Percentiles rank a stretch among this genome's conserved stretches.
Conservation (phyloP, 2,888 invertebrate genomes). For the Metopia argyrocephala region DNA sequence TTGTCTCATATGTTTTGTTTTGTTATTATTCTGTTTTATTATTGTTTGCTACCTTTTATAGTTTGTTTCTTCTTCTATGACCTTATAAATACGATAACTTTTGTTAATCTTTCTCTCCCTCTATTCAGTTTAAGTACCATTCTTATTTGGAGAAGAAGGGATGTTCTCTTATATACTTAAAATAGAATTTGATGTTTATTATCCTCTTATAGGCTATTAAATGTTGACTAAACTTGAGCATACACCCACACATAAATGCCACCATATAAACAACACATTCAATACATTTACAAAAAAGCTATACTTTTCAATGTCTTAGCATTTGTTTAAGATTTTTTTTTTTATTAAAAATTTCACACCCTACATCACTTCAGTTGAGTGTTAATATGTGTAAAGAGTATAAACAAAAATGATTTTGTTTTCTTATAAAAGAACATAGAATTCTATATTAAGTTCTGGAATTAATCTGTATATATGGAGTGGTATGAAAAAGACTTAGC, state of each 20-base stretch:
- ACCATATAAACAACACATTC: neutral
- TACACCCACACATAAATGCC: neutral
- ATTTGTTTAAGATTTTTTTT: neutral
- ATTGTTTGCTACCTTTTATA: conserved; percentile 9
- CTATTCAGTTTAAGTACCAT: no score
- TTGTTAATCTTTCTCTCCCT: neutral
- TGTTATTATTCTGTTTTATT: neutral
- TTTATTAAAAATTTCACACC: no score
- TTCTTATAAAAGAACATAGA: no score
- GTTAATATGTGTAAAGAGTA: no score
- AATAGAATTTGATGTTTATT: conserved; percentile 26
- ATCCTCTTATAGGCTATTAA: conserved; percentile 26
- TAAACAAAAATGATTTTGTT: no score
- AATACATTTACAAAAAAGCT: neutral
- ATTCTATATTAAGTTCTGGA: no score
- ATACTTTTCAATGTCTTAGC: neutral
- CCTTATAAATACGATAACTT: neutral
- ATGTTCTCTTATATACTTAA: no score
- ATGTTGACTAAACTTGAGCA: neutral
- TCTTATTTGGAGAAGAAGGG: no score
- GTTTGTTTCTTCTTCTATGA: neutral
- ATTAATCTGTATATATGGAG: no score
- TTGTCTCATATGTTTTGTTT: conserved; percentile 21
- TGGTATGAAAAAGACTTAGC: no score
- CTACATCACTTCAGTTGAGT: no score